A percentile compares a stretch with the other conserved stretches of the same genome.
Conservation (phyloP, 2,888 invertebrate genomes). For the Bombylius major region DNA sequence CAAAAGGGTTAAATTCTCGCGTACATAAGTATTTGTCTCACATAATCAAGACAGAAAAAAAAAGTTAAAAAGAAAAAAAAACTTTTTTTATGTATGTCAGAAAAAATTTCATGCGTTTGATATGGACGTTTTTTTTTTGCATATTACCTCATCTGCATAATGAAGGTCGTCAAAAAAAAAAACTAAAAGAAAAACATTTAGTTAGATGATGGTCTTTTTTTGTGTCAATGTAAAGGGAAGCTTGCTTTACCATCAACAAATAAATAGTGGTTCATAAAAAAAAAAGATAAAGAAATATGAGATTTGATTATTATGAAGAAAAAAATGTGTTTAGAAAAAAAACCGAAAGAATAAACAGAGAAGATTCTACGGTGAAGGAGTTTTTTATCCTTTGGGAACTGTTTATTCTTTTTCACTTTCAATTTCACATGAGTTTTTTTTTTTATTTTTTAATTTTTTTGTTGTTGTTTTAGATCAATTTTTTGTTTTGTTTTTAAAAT, state of each 20-base stretch:
- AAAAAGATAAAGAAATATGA: too few relatives aligned
- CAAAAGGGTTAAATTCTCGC: slow-evolving; percentile 2
- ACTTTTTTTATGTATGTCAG: too few relatives aligned
- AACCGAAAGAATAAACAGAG: too few relatives aligned
- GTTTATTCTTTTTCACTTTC: neutral
- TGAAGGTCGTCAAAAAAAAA: neutral
- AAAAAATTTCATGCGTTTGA: too few relatives aligned
- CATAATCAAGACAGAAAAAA: neutral
- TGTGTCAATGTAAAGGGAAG: neutral
- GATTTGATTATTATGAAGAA: too few relatives aligned
- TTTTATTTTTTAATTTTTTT: too few relatives aligned
- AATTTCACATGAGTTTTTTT: neutral
- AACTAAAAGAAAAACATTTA: neutral
- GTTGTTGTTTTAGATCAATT: too few relatives aligned
- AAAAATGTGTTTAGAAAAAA: too few relatives aligned
- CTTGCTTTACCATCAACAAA: too few relatives aligned
- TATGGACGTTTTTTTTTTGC: neutral
- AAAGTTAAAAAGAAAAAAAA: too few relatives aligned
- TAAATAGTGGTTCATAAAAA: too few relatives aligned
- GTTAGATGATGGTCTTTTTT: neutral
- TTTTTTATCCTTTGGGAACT: neutral
- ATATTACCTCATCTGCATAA: neutral
- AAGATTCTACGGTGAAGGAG: neutral
- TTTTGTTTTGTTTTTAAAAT: too few relatives aligned
- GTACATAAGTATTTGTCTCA: slow-evolving; percentile 2